phyloP scores from a whole-genome alignment of 2,797 vertebrate species.

The Rhabdophis nuchalis region DNA sequence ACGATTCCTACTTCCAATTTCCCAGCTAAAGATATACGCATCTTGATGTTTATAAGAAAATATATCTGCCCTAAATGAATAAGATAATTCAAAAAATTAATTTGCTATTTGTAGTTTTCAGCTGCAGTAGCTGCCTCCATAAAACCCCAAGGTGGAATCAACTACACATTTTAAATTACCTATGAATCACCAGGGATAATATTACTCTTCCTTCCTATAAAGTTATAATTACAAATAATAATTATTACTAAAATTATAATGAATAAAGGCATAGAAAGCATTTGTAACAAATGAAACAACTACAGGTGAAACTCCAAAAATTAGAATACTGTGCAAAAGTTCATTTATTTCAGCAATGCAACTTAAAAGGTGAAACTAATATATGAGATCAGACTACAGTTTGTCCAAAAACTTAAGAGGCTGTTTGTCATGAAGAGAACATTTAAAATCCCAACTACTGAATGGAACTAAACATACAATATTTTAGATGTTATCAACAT shows the following conservation, averaged over 20 bases:
- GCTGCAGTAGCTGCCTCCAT: not conserved
- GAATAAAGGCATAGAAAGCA: not conserved
- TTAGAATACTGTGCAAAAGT: no score
- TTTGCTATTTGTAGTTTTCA: not conserved
- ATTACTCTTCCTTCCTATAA: not conserved
- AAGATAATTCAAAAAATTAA: not conserved
- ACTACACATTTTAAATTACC: not conserved
- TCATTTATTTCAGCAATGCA: no score
- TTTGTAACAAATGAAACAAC: not conserved
- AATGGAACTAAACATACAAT: no score
- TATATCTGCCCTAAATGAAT: not conserved
- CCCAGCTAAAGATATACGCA: not conserved
- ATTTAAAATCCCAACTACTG: no score
- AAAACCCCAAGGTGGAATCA: not conserved
- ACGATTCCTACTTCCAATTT: not conserved
- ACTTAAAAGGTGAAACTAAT: no score
- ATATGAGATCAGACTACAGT: no score
- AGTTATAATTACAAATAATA: not conserved
- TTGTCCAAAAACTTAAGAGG: no score
- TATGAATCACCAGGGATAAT: not conserved
- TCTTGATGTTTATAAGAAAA: not conserved
- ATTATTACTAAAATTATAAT: not conserved
- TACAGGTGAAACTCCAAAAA: no score
- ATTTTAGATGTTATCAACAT: not conserved
- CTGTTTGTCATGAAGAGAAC: no score